phyloP scores from a whole-genome alignment of 1,140 invertebrate species.

The Drosophila neocordata region DNA sequence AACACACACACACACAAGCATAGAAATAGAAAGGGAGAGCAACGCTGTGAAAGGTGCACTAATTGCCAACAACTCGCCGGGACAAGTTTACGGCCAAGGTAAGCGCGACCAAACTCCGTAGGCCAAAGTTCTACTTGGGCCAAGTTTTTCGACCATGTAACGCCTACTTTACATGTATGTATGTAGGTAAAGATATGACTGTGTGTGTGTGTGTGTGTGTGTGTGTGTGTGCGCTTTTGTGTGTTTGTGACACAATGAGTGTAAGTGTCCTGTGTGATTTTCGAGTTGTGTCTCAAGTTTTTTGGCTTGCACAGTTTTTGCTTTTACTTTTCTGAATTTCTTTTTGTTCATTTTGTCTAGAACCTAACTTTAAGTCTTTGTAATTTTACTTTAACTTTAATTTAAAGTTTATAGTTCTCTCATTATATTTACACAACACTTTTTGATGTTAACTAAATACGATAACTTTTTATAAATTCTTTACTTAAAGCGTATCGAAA shows the following conservation, averaged over 20 bases:
- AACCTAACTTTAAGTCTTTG: slow-evolving; percentile 31
- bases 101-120: slow-evolving; percentile 58
- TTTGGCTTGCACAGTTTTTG: slow-evolving; percentile 52
- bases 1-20: slow-evolving; percentile 12
- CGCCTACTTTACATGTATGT: slow-evolving; percentile 46
- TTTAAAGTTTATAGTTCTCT: slow-evolving; percentile 9
- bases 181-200: not conserved
- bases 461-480: too few relatives aligned
- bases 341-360: not conserved
- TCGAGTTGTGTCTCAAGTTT: slow-evolving; percentile 10
- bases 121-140: slow-evolving; percentile 69
- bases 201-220: slow-evolving; percentile 17
- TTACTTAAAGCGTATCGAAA: too few relatives aligned
- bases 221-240: slow-evolving; percentile 5
- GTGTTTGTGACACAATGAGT: slow-evolving; percentile 12
- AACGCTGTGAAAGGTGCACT: slow-evolving; percentile 55
- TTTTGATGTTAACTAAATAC: not conserved
- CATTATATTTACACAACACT: not conserved
- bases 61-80: slow-evolving; percentile 74
- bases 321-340: slow-evolving; percentile 53
- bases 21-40: slow-evolving; percentile 2
- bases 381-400: slow-evolving; percentile 32
- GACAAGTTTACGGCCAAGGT: slow-evolving; percentile 78
- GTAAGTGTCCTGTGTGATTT: slow-evolving; percentile 5
- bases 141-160: slow-evolving; percentile 71